phyloP scores from a whole-genome alignment of 2,797 vertebrate genomes.

The Clarias laeviceps region DNA sequence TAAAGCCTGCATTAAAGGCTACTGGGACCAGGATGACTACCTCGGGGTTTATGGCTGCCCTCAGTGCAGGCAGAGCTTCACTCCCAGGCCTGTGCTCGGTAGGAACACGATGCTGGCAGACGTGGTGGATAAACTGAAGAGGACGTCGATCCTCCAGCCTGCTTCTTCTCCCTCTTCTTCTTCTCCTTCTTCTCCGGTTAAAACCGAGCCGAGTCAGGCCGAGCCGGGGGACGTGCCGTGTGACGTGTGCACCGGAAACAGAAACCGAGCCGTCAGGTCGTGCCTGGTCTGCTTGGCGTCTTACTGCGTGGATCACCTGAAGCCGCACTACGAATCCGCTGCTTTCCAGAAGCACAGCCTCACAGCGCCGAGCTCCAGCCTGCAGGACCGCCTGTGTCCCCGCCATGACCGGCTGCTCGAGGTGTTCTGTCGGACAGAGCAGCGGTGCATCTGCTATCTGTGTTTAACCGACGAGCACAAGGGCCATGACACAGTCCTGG shows the following conservation, averaged over 20 bases:
- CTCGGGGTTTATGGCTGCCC: conserved; percentile 73
- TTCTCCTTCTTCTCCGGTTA: background rate
- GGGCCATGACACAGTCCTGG: conserved; percentile 74
- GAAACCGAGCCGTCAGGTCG: conserved; percentile 80
- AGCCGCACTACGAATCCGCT: conserved; percentile 84
- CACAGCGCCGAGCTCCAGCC: conserved; percentile 73
- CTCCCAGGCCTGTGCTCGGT: conserved; percentile 72
- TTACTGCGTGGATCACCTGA: conserved; percentile 86
- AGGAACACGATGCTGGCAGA: conserved; percentile 78
- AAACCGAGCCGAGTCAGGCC: conserved; percentile 45
- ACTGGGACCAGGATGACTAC: conserved; percentile 79
- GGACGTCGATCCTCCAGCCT: conserved; percentile 33
- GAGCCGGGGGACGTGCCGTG: conserved; percentile 72
- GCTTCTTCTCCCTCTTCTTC: too few species aligned
- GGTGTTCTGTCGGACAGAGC: conserved; percentile 83
- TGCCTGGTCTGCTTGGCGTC: conserved; percentile 93
- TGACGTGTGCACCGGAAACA: conserved; percentile 81
- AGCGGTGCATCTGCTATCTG: conserved; percentile 83
- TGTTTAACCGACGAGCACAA: conserved; percentile 86
- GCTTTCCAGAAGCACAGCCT: conserved; percentile 87
- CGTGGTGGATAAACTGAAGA: conserved; percentile 74
- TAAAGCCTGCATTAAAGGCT: conserved; percentile 72
- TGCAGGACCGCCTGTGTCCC: conserved; percentile 81
- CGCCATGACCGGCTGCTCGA: conserved; percentile 86
- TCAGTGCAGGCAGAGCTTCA: conserved; percentile 75